Conservation (phyloP, 2,888 invertebrate species). For the Choreutis nemorana region DNA sequence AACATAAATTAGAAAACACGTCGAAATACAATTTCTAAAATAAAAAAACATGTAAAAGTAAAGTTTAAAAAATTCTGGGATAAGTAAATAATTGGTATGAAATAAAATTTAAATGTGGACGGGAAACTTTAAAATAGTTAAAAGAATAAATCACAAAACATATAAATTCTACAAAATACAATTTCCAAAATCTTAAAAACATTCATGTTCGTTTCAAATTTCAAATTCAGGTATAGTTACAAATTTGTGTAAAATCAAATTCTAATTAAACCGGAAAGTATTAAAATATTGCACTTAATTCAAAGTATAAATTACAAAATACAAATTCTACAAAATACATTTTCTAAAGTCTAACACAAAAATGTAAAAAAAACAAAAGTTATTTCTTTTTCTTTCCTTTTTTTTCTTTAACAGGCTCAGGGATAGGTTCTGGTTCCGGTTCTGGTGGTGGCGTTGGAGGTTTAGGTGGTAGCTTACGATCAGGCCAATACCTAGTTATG, state of each 20-base stretch:
- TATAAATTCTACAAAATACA: no score
- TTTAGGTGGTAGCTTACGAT: conserved; percentile 1
- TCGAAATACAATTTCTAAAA: not conserved
- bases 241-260: not conserved
- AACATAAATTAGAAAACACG: not conserved
- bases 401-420: conserved; percentile 1
- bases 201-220: conserved; percentile 15
- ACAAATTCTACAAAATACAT: not conserved
- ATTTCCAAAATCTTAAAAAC: no score
- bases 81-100: not conserved
- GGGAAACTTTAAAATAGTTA: no score
- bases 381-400: conserved; percentile 1
- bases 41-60: not conserved
- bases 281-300: no score
- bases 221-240: conserved; percentile 16
- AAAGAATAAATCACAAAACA: no score
- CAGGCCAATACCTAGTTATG: conserved; percentile 1
- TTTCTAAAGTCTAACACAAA: conserved; percentile 5
- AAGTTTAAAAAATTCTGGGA: not conserved
- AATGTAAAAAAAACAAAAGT: not conserved
- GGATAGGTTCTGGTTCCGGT: not conserved
- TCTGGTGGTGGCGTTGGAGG: conserved; percentile 4
- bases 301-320: no score
- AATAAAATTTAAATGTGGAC: not conserved
- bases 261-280: no score